These are phyloP conservation scores for Ochropleura leucogaster DNA, from an alignment of 2,888 invertebrate species.

Conservation along the genomic window DNA sequence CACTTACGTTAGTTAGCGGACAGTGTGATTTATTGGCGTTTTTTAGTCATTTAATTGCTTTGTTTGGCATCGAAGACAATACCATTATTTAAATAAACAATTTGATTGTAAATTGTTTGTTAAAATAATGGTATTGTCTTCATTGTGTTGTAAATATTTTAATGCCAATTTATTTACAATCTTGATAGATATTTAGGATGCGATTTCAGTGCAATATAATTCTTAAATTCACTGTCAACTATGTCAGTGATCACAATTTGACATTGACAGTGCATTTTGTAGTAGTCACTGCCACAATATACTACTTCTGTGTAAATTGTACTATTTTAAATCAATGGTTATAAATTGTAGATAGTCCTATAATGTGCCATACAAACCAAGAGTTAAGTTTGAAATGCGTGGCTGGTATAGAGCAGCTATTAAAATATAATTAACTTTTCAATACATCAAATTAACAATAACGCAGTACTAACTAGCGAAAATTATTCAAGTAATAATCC, in stretches of 20 bases:
- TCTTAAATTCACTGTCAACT: not conserved
- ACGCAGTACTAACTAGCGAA: not conserved
- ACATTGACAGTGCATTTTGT: not conserved
- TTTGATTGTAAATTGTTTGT: slow-evolving; percentile 30
- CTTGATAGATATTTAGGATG: slow-evolving; percentile 13
- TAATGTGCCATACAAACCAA: not conserved
- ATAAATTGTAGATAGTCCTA: not conserved
- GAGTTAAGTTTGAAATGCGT: not conserved
- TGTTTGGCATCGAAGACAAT: not conserved
- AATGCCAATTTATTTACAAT: slow-evolving; percentile 16
- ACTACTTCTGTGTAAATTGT: not conserved
- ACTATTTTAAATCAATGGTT: not conserved
- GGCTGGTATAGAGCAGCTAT: no score
- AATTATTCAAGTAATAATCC: slow-evolving; percentile 23
- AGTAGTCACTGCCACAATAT: no score
- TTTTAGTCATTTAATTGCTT: slow-evolving; percentile 39
- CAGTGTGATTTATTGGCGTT: slow-evolving; percentile 51
- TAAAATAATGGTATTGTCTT: slow-evolving; percentile 28
- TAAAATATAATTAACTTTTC: slow-evolving; percentile 4
- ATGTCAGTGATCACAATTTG: not conserved
- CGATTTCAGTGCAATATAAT: not conserved
- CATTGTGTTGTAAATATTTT: slow-evolving; percentile 9
- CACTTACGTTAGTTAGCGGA: slow-evolving; percentile 55
- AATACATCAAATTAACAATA: slow-evolving; percentile 36
- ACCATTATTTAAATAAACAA: no score